Percentiles rank a stretch among this genome's conserved stretches.
Conservation (phyloP, 2,113 vertebrate species). For the Nothocercus julius region DNA sequence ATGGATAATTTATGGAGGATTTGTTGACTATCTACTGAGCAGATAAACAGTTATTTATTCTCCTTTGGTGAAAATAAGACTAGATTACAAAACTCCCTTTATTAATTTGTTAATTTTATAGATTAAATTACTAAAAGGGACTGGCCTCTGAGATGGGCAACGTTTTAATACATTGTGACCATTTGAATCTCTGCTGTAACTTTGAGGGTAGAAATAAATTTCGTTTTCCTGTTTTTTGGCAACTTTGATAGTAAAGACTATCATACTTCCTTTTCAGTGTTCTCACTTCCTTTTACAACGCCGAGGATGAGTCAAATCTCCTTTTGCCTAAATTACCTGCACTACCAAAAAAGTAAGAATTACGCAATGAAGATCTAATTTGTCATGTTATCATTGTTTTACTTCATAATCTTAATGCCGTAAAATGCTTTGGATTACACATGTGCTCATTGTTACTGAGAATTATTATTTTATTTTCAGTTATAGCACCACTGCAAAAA, state of each 20-base stretch:
- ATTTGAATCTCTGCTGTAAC: neutral
- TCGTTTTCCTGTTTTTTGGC: neutral
- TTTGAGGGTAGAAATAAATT: neutral
- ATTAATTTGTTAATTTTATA: neutral
- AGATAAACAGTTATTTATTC: neutral
- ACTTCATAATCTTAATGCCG: neutral
- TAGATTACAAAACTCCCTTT: neutral
- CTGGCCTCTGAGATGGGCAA: neutral
- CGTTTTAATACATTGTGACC: rapidly evolving
- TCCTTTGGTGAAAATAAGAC: neutral
- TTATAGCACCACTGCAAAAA: constrained; percentile 94
- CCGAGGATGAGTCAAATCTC: constrained; percentile 92
- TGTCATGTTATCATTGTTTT: neutral
- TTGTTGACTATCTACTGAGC: neutral
- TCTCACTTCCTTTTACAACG: constrained; percentile 88
- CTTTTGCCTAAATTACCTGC: constrained; percentile 93
- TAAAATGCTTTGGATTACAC: neutral
- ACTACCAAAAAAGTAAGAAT: constrained; percentile 91
- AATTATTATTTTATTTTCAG: constrained; percentile 71
- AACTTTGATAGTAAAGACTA: neutral
- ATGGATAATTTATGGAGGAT: neutral
- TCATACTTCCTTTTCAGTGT: constrained; percentile 74
- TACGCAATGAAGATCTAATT: neutral
- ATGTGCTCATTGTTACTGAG: neutral
- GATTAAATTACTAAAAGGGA: neutral